Evolutionary conservation across 1,140 invertebrate species (phyloP), one percentile per base, ranked within the genome.

Genomic region (Lordiphosa mommai): DNA sequence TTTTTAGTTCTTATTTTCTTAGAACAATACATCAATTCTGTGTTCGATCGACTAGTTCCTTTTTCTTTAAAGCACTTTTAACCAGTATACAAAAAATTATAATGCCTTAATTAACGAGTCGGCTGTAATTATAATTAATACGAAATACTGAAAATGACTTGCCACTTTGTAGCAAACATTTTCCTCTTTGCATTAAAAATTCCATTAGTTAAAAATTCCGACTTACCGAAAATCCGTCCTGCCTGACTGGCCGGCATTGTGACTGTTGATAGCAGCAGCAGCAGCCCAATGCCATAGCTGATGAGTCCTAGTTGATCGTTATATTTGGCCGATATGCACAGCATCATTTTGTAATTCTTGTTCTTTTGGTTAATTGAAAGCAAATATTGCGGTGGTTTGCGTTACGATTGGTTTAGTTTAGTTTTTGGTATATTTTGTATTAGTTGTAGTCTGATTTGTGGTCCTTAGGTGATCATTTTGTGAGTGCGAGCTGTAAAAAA

Each of bases 141-240:
- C 65, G 56, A 84, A 84, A 60, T 10, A n/a, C n/a, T 41, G 40
- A 43, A 10, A 48, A 44, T 52, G 34, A 38, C 52, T 64, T 49
- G 55, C 52, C 41, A 64, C 51, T 68, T 58, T 64, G 52, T 58
- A 48, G 30, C 53, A 51, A 40, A 27, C 23, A 27, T 27, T 55
- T 72, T 71, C 67, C 59, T 60, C 20, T 41, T 57, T 69, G 66
- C 77, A 82, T 82, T 84, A 84, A 72, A 82, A 84, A 82, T 82
- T 82, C 76, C 76, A 82, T 82, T 82, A 82, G 67, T 67, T 68
- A 33, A 34, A 72, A 84, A 32, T n/a, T 27, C 1, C 9, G 5
- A 80, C 86, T 88, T 76, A 88, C 86, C 86, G 23, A 88, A 88
- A 56, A 88, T 76, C 17, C 86, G 86, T 44, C 86, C 86, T 33